Percentiles rank a stretch among this genome's conserved stretches.
Evolutionary conservation across 2,113 vertebrate species (phyloP).

Genomic region (Miniopterus natalensis): DNA sequence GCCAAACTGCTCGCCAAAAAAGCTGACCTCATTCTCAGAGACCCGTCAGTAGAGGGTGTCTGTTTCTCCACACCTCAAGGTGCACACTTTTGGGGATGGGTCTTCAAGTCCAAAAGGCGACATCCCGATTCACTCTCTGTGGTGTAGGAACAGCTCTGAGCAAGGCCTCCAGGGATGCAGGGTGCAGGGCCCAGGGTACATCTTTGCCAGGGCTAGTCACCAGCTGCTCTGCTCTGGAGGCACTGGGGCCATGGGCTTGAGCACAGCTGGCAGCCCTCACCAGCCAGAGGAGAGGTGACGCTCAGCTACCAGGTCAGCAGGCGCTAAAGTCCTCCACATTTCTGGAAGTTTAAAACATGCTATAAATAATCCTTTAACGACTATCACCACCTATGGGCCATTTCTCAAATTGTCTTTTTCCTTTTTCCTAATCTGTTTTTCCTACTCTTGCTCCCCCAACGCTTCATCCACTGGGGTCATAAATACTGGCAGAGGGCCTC

Average conservation of each 20-base stretch:
- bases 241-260: background rate
- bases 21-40: background rate
- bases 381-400: background rate
- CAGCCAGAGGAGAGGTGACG: background rate
- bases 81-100: background rate
- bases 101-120: background rate
- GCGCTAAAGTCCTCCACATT: background rate
- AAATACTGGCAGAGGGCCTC: background rate
- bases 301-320: background rate
- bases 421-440: no score
- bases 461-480: background rate
- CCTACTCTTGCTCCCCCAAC: no score
- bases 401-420: background rate
- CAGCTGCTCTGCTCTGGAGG: background rate
- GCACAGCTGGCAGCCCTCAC: background rate
- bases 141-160: background rate
- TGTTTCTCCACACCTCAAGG: background rate
- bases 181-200: background rate
- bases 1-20: background rate
- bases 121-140: background rate
- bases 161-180: background rate
- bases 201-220: background rate
- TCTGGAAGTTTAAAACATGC: background rate
- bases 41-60: accelerated
- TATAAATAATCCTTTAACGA: background rate